A percentile compares a stretch with the other conserved stretches of the same genome.
Conservation (phyloP, 2,888 invertebrate genomes). For the Drosophila ustulata region DNA sequence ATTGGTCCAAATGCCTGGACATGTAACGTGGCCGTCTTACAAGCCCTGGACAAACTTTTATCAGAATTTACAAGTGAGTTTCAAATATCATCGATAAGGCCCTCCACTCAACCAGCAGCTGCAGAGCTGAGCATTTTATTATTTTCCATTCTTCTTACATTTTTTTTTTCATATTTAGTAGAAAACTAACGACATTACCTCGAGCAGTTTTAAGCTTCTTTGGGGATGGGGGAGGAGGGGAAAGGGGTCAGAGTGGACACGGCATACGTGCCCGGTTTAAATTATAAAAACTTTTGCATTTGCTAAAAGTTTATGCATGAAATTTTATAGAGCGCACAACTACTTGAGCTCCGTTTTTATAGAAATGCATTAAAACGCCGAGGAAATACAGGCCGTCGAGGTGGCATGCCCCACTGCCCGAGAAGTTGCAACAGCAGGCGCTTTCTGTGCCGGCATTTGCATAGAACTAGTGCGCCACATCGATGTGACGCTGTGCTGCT, state of each 20-base stretch:
- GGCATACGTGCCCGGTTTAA: constrained; percentile 77
- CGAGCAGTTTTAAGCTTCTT: constrained; percentile 54
- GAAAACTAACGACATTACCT: constrained; percentile 42
- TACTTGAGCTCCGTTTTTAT: constrained; percentile 68
- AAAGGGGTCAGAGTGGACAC: constrained; percentile 42
- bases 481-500: constrained; percentile 12
- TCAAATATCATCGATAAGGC: constrained; percentile 42
- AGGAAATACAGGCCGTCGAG: constrained; percentile 31
- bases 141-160: neutral
- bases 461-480: constrained; percentile 46
- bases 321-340: constrained; percentile 75
- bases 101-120: constrained; percentile 14
- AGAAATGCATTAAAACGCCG: constrained; percentile 56
- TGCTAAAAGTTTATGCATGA: constrained; percentile 79
- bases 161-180: constrained; percentile 23
- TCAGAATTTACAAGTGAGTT: constrained; percentile 38
- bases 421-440: constrained; percentile 54
- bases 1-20: constrained; percentile 19
- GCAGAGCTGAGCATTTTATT: constrained; percentile 11
- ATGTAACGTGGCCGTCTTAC: constrained; percentile 22
- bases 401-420: constrained; percentile 22
- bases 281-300: constrained; percentile 79
- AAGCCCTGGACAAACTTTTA: constrained; percentile 33
- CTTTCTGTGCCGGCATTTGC: constrained; percentile 55
- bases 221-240: neutral